These are phyloP conservation scores for Meiosimyza decipiens DNA, from an alignment of 2,888 invertebrate species.

Conservation along the genomic window DNA sequence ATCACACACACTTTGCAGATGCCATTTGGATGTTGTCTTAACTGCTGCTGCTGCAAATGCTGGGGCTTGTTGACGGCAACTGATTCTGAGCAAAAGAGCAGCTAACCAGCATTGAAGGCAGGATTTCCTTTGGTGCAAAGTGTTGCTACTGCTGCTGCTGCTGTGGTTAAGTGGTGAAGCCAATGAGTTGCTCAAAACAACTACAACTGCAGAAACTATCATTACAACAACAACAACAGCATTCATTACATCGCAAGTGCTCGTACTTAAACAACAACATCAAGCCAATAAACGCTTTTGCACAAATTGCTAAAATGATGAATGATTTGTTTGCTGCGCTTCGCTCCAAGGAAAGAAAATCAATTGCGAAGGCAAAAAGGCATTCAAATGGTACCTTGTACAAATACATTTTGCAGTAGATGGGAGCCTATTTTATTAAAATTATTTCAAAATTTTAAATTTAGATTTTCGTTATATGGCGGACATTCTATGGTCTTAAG, in stretches of 20 bases:
- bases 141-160: not conserved
- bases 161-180: constrained; percentile 25
- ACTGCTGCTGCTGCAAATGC: no score
- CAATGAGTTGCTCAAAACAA: constrained; percentile 28
- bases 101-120: not conserved
- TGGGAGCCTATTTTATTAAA: not conserved
- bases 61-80: no score
- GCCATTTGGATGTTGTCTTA: constrained; percentile 3
- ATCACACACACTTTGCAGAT: not conserved
- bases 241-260: not conserved
- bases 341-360: constrained; percentile 12
- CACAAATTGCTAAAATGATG: constrained; percentile 26
- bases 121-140: not conserved
- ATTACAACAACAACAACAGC: constrained; percentile 13
- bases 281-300: constrained; percentile 23
- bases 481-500: no score
- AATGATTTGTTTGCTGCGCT: constrained; percentile 24
- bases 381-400: not conserved
- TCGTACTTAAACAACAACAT: not conserved
- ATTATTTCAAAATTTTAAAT: no score
- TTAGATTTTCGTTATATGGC: no score
- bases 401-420: not conserved
- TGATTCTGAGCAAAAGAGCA: not conserved
- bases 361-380: constrained; percentile 12
- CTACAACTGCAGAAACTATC: not conserved